Evolutionary conservation across 2,888 invertebrate genomes (phyloP), one percentile per base, ranked within the genome.

Genomic region (Pseudococcus longispinus): DNA sequence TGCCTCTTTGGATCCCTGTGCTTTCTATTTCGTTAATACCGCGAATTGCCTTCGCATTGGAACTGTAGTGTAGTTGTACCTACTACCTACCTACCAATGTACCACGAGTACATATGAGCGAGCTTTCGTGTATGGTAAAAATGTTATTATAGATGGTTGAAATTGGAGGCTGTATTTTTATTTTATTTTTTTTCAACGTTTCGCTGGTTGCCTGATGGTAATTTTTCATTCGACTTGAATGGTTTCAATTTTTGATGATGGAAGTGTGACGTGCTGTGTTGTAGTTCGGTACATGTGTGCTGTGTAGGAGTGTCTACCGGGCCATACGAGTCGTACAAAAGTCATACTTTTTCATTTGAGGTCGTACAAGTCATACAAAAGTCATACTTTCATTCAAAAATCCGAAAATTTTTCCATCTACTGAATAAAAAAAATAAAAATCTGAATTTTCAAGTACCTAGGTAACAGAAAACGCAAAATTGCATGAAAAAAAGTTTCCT

Each of bases 41-140:
- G 55, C 60, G 84, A 84, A 84, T 84, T 84, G 84, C 84, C 60
- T 84, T 84, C 29, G 32, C 84, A 84, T 84, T 55, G 60, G 32
- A 84, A 84, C 46, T 65, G 13, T 26, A 26, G 1, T 23, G 65
- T 65, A 9, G 11, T 51, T 23, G 65, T 65, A 65, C 2, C 5
- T 51, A n/a, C n/a, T 51, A n/a, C n/a, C 6, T 51, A 51, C 51
- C 51, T n/a, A 51, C 51, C 51, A 2, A 26, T 65, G 26, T 51
- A 37, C 37, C 4, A 20, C 5, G 20, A 20, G 9, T 60, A 60
- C 20, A 23, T 60, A 65, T 23, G 20, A 23, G 65, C 26, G 13
- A 65, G 26, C 65, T 65, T 65, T 65, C 65, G 65, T 9, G 65
- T 65, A 65, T 26, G 65, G 65, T 26, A 65, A 65, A 65, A 65